Conservation (phyloP, 1,140 invertebrate species). For the Eumeta japonica region DNA sequence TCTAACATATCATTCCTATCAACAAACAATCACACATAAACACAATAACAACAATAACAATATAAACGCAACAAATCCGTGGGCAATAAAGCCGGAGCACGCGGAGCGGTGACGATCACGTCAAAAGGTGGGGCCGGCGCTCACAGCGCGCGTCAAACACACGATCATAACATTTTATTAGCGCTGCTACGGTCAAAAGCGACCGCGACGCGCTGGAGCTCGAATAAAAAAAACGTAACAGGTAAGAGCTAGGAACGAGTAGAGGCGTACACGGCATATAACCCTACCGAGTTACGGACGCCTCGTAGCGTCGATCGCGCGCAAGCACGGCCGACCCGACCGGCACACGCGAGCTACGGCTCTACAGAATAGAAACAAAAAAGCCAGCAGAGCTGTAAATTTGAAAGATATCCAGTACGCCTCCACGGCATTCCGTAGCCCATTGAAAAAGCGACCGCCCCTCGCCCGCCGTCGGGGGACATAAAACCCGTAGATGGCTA, state of each 20-base stretch:
- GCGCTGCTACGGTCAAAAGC: slow-evolving; percentile 53
- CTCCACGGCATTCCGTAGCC: slow-evolving; percentile 55
- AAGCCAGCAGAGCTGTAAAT: too few relatives aligned
- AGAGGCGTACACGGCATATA: too few relatives aligned
- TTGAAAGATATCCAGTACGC: slow-evolving; percentile 30
- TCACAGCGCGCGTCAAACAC: slow-evolving; percentile 53
- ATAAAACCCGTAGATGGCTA: slow-evolving; percentile 57
- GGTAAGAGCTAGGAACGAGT: slow-evolving; percentile 52
- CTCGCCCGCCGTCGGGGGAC: too few relatives aligned
- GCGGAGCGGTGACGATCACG: slow-evolving; percentile 52
- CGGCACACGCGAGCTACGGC: too few relatives aligned
- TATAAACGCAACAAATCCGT: neutral
- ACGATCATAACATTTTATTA: slow-evolving; percentile 59
- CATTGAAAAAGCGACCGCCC: slow-evolving; percentile 56
- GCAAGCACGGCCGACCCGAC: too few relatives aligned
- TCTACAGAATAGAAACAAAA: too few relatives aligned
- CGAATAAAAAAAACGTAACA: slow-evolving; percentile 49
- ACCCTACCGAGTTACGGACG: too few relatives aligned
- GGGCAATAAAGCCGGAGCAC: slow-evolving; percentile 10
- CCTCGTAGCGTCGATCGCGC: too few relatives aligned
- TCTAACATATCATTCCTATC: neutral
- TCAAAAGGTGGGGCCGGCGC: slow-evolving; percentile 53
- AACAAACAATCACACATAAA: neutral
- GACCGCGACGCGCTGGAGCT: slow-evolving; percentile 51
- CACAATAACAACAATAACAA: neutral